Base-by-base conservation (phyloP, 2,797 vertebrate genomes). In the Ambastaia sidthimunki region DNA sequence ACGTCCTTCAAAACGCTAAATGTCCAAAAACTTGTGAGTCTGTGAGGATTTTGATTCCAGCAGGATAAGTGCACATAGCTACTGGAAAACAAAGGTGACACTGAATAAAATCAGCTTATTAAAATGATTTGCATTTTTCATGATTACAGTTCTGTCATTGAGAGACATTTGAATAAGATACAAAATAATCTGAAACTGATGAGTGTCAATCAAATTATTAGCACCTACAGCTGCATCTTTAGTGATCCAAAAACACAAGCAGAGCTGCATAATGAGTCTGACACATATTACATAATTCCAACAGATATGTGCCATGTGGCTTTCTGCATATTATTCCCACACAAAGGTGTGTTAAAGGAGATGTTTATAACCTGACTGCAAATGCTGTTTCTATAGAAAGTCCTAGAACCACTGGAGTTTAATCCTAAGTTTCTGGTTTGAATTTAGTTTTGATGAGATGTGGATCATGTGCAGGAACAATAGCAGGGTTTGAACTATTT, bases 131-230 rank as follows among this genome's bases (percentile, higher is more conserved):
- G 28, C 60, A 63, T 31, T 15, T 31, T 31, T 62, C 5, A 7
- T 60, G 25, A 60, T 13, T 63, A 34, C 16, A 63, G 7, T 34
- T 6, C 60, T 63, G 60, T 34, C 13, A 63, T 34, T 34, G 31
- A 62, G 28, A 63, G 28, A 63, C 25, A 63, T 63, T 63, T 63
- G 60, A 4, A 63, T 63, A 63, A 63, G 28, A 15, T 34, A 63
- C 60, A 28, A 63, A 63, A 63, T 34, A 34, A 63, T 63, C 16
- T 10, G 28, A 63, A 63, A 31, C 15, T 63, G 57, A 28, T 60
- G 23, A 25, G 57, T 60, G 28, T 62, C 59, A 63, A 34, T 63
- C 28, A 34, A n/a, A 60, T 25, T 25, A 25, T 59, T 28, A 60
- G 12, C 57, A 60, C 21, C 12, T 60, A 7, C 57, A 60, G 57